These are phyloP conservation scores for Drosophila elegans DNA, from an alignment of 1,140 invertebrate species.

Conservation along the genomic window DNA sequence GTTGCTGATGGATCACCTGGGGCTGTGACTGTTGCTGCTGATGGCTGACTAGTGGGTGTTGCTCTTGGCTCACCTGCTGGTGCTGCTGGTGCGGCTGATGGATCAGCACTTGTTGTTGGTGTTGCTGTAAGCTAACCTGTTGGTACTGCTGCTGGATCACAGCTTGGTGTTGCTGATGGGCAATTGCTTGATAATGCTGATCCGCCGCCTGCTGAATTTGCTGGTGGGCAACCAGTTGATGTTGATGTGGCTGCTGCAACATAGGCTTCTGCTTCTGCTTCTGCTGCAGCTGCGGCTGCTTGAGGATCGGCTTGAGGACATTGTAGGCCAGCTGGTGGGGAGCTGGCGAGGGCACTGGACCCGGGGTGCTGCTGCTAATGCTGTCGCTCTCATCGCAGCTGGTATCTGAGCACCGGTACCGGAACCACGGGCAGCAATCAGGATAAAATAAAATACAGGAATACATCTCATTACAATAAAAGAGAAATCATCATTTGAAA, in stretches of 20 bases:
- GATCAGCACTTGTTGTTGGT: conserved; percentile 1
- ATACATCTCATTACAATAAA: conserved; percentile 6
- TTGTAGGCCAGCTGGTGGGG: conserved; percentile 68
- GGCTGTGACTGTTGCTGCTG: background rate
- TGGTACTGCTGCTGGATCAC: background rate
- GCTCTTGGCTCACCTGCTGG: background rate
- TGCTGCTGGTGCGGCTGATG: conserved; percentile 4
- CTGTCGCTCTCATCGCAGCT: conserved; percentile 78
- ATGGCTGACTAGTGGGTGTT: background rate
- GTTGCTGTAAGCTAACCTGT: background rate
- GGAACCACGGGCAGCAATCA: conserved; percentile 16
- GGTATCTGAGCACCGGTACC: conserved; percentile 48
- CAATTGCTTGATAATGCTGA: background rate
- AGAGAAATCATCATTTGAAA: background rate
- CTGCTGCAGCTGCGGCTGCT: conserved; percentile 55
- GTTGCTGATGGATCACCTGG: background rate
- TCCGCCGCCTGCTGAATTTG: background rate
- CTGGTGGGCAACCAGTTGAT: background rate
- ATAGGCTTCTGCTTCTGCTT: conserved; percentile 24
- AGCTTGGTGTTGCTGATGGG: conserved; percentile 2
- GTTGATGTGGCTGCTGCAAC: conserved; percentile 17
- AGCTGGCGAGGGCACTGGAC: conserved; percentile 58
- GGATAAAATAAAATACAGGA: conserved; percentile 4
- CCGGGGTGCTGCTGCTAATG: conserved; percentile 47
- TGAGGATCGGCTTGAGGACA: conserved; percentile 71